Evolutionary conservation across 2,888 invertebrate genomes (phyloP).

Genomic region (Trissolcus brochymenae): DNA sequence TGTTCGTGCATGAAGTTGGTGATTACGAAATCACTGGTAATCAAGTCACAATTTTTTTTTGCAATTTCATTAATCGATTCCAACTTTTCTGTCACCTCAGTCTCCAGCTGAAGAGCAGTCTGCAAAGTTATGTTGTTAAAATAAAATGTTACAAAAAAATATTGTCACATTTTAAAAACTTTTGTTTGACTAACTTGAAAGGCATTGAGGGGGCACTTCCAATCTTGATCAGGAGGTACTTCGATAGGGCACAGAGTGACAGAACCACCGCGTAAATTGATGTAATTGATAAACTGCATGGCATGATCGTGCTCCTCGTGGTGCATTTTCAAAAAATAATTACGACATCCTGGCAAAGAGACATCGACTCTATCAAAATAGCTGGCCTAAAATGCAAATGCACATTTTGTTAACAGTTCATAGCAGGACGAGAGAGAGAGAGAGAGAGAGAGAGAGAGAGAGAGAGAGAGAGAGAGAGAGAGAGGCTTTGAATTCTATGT

Average conservation of each 20-base stretch:
- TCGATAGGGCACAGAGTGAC: conserved; percentile 71
- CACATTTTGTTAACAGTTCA: background rate
- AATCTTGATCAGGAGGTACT: conserved; percentile 71
- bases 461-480: no score
- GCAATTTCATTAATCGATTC: conserved; percentile 74
- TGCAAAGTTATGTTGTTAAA: conserved; percentile 43
- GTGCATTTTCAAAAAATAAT: conserved; percentile 78
- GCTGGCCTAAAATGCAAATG: conserved; percentile 60
- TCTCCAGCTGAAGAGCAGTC: conserved; percentile 66
- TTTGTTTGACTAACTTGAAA: conserved; percentile 68
- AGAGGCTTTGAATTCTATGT: conserved; percentile 80
- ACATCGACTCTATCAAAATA: conserved; percentile 77
- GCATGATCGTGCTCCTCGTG: conserved; percentile 78
- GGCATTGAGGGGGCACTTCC: conserved; percentile 74
- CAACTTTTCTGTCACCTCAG: conserved; percentile 73
- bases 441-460: no score
- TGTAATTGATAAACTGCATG: conserved; percentile 75
- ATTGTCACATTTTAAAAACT: background rate
- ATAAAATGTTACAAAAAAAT: background rate
- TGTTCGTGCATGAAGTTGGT: conserved; percentile 79
- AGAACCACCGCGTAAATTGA: conserved; percentile 77
- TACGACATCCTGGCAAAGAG: conserved; percentile 74
- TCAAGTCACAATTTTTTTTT: conserved; percentile 77
- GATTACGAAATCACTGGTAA: conserved; percentile 78
- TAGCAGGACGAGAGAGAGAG: background rate